Conservation (phyloP, 2,888 invertebrate genomes). For the Brachynemurus nebulosus region DNA sequence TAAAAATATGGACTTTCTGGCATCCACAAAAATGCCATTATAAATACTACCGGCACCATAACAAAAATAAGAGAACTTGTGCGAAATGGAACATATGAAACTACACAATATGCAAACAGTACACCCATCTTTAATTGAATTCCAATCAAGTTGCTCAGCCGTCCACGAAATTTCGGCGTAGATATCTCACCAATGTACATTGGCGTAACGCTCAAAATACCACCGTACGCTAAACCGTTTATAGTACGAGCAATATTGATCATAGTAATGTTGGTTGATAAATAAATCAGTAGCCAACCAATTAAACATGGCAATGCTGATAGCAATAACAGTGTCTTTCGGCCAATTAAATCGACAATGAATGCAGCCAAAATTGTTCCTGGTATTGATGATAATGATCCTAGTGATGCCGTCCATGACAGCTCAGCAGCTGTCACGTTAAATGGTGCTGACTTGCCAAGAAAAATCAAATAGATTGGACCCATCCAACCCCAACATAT, state of each 20-base stretch:
- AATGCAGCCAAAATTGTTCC: constrained; percentile 34
- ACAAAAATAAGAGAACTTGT: constrained; percentile 31
- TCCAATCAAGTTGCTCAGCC: constrained; percentile 36
- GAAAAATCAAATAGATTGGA: not conserved
- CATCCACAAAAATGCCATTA: constrained; percentile 3
- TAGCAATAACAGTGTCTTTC: constrained; percentile 40
- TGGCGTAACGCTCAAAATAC: constrained; percentile 25
- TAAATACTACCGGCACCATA: constrained; percentile 18
- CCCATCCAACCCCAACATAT: constrained; percentile 1
- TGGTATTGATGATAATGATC: not conserved
- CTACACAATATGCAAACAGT: constrained; percentile 31
- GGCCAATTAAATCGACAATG: constrained; percentile 42
- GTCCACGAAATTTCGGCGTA: constrained; percentile 33
- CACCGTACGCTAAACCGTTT: constrained; percentile 37
- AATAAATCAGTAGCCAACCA: constrained; percentile 42
- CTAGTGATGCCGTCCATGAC: not conserved
- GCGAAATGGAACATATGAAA: constrained; percentile 29
- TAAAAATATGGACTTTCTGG: constrained; percentile 8
- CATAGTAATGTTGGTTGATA: constrained; percentile 36
- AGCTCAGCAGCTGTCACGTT: not conserved
- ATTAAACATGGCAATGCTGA: constrained; percentile 40
- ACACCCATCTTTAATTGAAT: constrained; percentile 33
- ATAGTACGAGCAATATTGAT: constrained; percentile 36
- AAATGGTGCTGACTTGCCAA: not conserved
- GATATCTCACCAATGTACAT: constrained; percentile 39